phyloP scores from a whole-genome alignment of 2,797 vertebrate species.

The Agapornis canus region DNA sequence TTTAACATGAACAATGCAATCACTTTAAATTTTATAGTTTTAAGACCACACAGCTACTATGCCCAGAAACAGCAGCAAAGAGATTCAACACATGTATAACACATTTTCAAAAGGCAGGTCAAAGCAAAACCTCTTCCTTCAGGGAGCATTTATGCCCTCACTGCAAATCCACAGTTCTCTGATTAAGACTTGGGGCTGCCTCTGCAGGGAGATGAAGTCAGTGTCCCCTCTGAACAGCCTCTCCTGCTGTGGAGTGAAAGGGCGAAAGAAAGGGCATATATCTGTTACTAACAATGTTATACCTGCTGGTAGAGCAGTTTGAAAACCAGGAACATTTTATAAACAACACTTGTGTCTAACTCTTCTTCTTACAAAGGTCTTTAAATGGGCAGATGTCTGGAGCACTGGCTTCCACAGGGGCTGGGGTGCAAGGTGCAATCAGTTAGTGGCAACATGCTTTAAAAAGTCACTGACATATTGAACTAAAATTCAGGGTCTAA shows the following conservation, averaged over 20 bases:
- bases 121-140: not conserved
- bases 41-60: not conserved
- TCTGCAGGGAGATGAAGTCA: not conserved
- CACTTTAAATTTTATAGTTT: not conserved
- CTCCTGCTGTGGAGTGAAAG: not conserved
- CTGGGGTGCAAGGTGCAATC: not conserved
- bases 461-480: not conserved
- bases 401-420: not conserved
- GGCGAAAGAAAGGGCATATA: not conserved
- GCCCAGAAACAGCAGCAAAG: not conserved
- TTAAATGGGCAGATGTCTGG: not conserved
- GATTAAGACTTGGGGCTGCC: not conserved
- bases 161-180: not conserved
- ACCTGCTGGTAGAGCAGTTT: not conserved
- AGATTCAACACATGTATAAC: not conserved
- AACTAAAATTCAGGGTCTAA: not conserved
- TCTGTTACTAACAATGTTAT: not conserved
- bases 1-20: not conserved
- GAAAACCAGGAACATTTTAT: not conserved
- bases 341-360: not conserved
- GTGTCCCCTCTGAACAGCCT: rapidly evolving
- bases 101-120: not conserved
- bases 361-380: not conserved
- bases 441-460: not conserved
- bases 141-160: rapidly evolving